Base-by-base conservation (phyloP, 2,113 vertebrate genomes). In the Pandion haliaetus region DNA sequence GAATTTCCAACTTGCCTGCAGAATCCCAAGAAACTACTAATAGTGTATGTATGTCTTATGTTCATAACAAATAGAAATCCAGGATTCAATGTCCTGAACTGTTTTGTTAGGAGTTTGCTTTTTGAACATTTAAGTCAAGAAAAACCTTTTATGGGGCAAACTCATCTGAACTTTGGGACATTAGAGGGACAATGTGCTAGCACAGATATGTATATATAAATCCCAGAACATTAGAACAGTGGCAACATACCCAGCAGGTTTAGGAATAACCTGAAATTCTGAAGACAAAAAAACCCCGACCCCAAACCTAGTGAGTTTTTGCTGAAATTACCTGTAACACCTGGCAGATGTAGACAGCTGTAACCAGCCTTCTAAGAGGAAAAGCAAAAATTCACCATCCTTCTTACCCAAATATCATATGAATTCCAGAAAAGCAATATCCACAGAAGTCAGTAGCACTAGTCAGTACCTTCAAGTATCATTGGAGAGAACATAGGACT, bases 341-440 rank as follows among this genome's bases (percentile, higher is more conserved):
- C 14, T 58, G 52, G 12, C 8, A 70, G 20, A 55, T 0, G 0
- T 18, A 4, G 1, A 54, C 8, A 49, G 8, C 5, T 69, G 31
- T n/a, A 73, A 44, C 3, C 2, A 23, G 15, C 17, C 12, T 58
- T 94, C 38, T 44, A 40, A 14, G 11, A 76, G 5, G 38, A 58
- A 93, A 89, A 71, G 3, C 15, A 74, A 69, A 78, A 52, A 9
- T 8, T 61, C 3, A 29, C 5, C 7, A 15, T 58, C 9, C 5
- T 67, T 77, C 21, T 70, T 26, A 44, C 1, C 18, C 24, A 74
- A 74, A 40, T 52, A 73, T 44, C 16, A 7, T 14, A 10, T 63
- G 29, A 86, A 42, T 55, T 76, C 17, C 57, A 61, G 32, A 59
- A 81, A 1, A 83, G 4, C 9, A 17, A 10, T 17, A 19, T 17